These are phyloP conservation scores for Agonopterix subpropinquella DNA, from an alignment of 2,888 invertebrate genomes.

Conservation along the genomic window DNA sequence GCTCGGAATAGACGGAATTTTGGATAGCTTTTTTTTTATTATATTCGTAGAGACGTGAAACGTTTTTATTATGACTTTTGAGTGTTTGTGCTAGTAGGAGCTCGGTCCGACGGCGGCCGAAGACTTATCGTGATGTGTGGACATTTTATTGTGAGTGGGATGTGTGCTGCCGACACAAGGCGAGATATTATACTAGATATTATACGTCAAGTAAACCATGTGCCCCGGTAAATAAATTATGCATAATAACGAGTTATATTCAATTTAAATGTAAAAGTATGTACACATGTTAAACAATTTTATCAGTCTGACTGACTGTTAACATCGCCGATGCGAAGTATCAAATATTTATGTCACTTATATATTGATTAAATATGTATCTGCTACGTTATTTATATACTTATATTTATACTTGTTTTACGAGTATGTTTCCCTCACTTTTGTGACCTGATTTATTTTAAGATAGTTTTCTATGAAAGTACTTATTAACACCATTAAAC, in stretches of 20 bases:
- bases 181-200: constrained; percentile 41
- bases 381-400: constrained; percentile 14
- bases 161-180: constrained; percentile 20
- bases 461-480: constrained; percentile 57
- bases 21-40: constrained; percentile 46
- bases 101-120: constrained; percentile 14
- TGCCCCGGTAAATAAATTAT: constrained; percentile 32
- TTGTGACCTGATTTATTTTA: constrained; percentile 75
- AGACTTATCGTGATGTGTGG: constrained; percentile 22
- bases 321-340: constrained; percentile 2
- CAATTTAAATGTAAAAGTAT: constrained; percentile 19
- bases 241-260: constrained; percentile 22
- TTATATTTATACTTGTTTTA: constrained; percentile 24
- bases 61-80: constrained; percentile 21
- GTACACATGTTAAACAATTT: constrained; percentile 17
- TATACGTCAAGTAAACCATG: constrained; percentile 40
- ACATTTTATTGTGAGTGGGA: constrained; percentile 19
- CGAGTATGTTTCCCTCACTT: constrained; percentile 49
- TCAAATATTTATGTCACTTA: neutral
- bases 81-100: constrained; percentile 15
- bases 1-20: constrained; percentile 35
- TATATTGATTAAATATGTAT: neutral
- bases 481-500: constrained; percentile 36
- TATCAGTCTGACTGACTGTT: constrained; percentile 18
- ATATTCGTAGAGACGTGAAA: constrained; percentile 23